Base-by-base conservation (phyloP, 2,888 invertebrate genomes). In the Nephrotoma guestfalica region DNA sequence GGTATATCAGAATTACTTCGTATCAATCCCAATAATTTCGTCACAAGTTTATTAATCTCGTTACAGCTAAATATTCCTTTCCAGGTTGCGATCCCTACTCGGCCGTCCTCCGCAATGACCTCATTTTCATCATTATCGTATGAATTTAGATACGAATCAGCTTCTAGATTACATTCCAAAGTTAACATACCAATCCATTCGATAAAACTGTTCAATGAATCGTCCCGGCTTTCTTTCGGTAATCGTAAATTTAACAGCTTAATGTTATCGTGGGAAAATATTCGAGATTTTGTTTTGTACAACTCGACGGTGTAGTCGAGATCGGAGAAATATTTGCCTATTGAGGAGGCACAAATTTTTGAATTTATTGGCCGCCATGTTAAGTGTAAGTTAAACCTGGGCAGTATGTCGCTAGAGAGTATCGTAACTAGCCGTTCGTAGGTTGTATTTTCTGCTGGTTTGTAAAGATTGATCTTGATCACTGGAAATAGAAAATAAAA, bases 121-220 rank as follows among this genome's bases (percentile, higher is more conserved):
- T 41, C 41, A 15, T 84, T 84, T 84, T 84, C 84, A 71, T 71
- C 71, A 84, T 84, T 41, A 4, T 41, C 41, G 92, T 89, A 88
- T 90, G 88, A 92, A 88, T 90, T 89, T 83, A 91, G 89, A 11
- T 89, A 88, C 42, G 89, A 88, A 13, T 89, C 89, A 51, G 88
- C 88, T 43, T 89, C 89, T 89, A 91, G 88, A 88, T 92, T 90
- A 71, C 91, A 92, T 83, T 90, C 90, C 42, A 93, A 88, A 86
- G 92, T 90, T 87, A 93, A 89, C 89, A 93, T 91, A 86, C 93
- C 94, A 86, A 94, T 90, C 93, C 93, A 94, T 89, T 94, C 94
- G 4, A 92, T 90, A 87, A 93, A 90, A 86, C 92, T 90, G 15
- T 90, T 87, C 1, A 89, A 87, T 41, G 90, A 86, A 86, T 89